Evolutionary conservation across 1,140 invertebrate species (phyloP), one percentile per base, ranked within the genome.

Genomic region (Cyclargus thomasi): DNA sequence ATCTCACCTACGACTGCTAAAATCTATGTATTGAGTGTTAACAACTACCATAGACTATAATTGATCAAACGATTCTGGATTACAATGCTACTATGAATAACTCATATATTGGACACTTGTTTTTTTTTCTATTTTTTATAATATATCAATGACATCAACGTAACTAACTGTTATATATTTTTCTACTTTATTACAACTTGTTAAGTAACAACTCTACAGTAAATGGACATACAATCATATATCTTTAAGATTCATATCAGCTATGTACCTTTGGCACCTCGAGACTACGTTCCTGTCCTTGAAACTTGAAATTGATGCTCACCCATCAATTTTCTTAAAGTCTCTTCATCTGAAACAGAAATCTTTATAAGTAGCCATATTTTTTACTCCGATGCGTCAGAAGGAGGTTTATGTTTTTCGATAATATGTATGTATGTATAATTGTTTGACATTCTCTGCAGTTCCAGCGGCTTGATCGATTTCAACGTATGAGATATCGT

Each of bases 221-320:
- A 88, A 87, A 88, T 88, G 86, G 86, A 88, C 86, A 86, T 83
- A 86, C 76, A 88, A 83, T 79, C 79, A 68, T 82, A 80, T 77
- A 74, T 63, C 74, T 64, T 66, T 76, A 83, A 84, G 0, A 47
- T 74, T 82, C 82, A 77, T 73, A 74, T 79, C 74, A 82, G 82
- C 70, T 73, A 66, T 70, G 77, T 75, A 70, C 72, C 67, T 86
- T 89, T 89, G 86, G 86, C 86, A 89, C 82, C 83, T 62, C 66
- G 82, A 88, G 84, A 85, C 62, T 69, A 71, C 70, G 4, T 70
- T 69, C 64, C 67, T 71, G 63, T 67, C 69, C 62, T 36, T 67
- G 64, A 53, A 67, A 62, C 47, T 71, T 67, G 39, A 29, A 35
- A 22, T 74, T 68, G 62, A 68, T 76, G 62, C 72, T 57, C 63